Percentiles rank a stretch among this genome's conserved stretches.
Evolutionary conservation across 2,888 invertebrate genomes (phyloP).

Genomic region (Hemithea aestivaria): DNA sequence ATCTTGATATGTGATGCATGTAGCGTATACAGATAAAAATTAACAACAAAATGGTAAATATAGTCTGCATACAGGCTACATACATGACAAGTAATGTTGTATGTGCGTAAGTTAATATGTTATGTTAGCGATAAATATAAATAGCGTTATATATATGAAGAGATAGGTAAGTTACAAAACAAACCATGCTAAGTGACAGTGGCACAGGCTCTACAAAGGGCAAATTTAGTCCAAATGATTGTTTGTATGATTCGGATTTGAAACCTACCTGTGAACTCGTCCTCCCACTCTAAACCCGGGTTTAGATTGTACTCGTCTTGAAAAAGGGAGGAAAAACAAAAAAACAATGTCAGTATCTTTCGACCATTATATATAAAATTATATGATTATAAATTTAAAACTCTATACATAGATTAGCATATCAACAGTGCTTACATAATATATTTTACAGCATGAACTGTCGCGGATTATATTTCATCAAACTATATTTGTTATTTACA

Average conservation of each 20-base stretch:
- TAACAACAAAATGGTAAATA: conserved; percentile 5
- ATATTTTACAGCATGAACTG: conserved; percentile 62
- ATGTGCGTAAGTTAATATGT: conserved; percentile 26
- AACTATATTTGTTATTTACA: conserved; percentile 26
- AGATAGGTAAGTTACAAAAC: conserved; percentile 52
- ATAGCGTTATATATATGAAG: conserved; percentile 30
- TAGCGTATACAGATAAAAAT: conserved; percentile 15
- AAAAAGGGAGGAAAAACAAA: conserved; percentile 83
- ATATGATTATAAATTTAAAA: conserved; percentile 32
- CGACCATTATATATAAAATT: conserved; percentile 55
- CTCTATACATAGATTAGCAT: conserved; percentile 71
- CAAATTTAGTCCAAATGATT: conserved; percentile 64
- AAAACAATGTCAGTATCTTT: conserved; percentile 78
- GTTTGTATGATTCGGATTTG: conserved; percentile 71
- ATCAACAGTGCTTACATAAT: conserved; percentile 65
- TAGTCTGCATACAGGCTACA: conserved; percentile 12
- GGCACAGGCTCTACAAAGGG: conserved; percentile 75
- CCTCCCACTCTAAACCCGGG: conserved; percentile 99
- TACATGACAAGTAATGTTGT: conserved; percentile 21
- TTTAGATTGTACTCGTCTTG: conserved; percentile 99
- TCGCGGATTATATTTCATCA: conserved; percentile 42
- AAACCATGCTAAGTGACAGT: conserved; percentile 71
- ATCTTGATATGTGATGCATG: conserved; percentile 19
- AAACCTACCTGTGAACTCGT: conserved; percentile 99
- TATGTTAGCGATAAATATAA: conserved; percentile 29